Percentiles rank a stretch among this genome's conserved stretches.
These are phyloP conservation scores for Drosophila truncata DNA, from an alignment of 1,140 invertebrate genomes.

Conservation along the genomic window DNA sequence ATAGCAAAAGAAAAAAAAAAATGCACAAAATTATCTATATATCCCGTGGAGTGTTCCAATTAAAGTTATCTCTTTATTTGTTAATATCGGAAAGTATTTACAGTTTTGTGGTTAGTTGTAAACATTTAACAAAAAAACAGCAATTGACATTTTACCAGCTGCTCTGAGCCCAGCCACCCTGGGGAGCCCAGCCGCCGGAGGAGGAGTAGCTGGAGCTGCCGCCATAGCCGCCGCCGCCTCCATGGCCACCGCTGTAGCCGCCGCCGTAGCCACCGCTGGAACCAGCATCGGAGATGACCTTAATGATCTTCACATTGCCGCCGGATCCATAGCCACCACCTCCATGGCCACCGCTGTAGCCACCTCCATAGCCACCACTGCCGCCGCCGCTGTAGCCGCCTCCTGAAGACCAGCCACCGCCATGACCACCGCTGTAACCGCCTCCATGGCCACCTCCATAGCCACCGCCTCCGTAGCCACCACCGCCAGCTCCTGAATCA, in stretches of 20 bases:
- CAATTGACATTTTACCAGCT: conserved; percentile 51
- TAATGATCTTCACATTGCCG: conserved; percentile 57
- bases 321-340: conserved; percentile 30
- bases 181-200: conserved; percentile 63
- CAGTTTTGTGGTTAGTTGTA: conserved; percentile 20
- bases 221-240: conserved; percentile 40
- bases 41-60: background rate
- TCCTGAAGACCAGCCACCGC: conserved; percentile 41
- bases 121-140: background rate
- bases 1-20: background rate
- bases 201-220: conserved; percentile 35
- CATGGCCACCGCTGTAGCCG: conserved; percentile 25
- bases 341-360: conserved; percentile 20
- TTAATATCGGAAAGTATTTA: conserved; percentile 25
- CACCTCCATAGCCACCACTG: conserved; percentile 15
- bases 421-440: conserved; percentile 34
- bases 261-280: conserved; percentile 47
- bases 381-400: conserved; percentile 40
- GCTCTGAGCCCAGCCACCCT: conserved; percentile 62
- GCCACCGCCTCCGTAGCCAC: conserved; percentile 40
- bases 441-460: conserved; percentile 40
- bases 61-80: conserved; percentile 12
- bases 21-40: background rate
- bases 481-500: conserved; percentile 44
- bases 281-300: conserved; percentile 59